Evolutionary conservation across 2,888 invertebrate genomes (phyloP), one percentile per base, ranked within the genome.

Genomic region (Nephrocerus scutellatus): DNA sequence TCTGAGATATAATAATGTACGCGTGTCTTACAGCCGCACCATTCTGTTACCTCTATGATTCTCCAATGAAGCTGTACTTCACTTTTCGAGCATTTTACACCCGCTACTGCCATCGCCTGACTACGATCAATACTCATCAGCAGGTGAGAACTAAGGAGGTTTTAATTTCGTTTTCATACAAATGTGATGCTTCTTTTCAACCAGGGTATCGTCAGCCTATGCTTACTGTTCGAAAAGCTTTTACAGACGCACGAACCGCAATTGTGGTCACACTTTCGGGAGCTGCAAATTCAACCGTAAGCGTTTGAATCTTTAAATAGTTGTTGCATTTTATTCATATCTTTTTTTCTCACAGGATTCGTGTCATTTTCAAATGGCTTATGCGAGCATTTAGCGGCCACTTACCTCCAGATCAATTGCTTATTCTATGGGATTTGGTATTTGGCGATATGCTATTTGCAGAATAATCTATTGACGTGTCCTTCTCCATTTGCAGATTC

Each of bases 351-450:
- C 60, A 46, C 54, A 95, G 93, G 3, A 75, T 95, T 36, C 77
- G 85, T 55, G 80, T 95, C 18, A 90, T 91, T 2, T 92, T 95
- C 64, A 93, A 95, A 67, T 96, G 96, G 95, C 68, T 96, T 30
- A 93, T 96, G 82, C 74, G 93, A 47, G 95, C 89, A 2, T 96
- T 95, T 65, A 92, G 93, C 55, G 96, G 96, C 0, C 91, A 91
- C 59, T 72, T 96, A 31, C 85, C 90, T 0, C 91, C 91, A 0
- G 91, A 92, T 57, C 93, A 96, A 65, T 74, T 96, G 2, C 71
- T 96, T 4, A 79, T 87, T 26, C 72, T 96, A 10, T 96, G 96
- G 96, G 96, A 96, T 66, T 73, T 92, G 53, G 74, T 77, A 44
- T n/a, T n/a, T n/a, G n/a, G n/a, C n/a, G 8, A 9, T 8, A 19